Evolutionary conservation across 2,113 vertebrate species (phyloP).

Genomic region (Arothron firmamentum): DNA sequence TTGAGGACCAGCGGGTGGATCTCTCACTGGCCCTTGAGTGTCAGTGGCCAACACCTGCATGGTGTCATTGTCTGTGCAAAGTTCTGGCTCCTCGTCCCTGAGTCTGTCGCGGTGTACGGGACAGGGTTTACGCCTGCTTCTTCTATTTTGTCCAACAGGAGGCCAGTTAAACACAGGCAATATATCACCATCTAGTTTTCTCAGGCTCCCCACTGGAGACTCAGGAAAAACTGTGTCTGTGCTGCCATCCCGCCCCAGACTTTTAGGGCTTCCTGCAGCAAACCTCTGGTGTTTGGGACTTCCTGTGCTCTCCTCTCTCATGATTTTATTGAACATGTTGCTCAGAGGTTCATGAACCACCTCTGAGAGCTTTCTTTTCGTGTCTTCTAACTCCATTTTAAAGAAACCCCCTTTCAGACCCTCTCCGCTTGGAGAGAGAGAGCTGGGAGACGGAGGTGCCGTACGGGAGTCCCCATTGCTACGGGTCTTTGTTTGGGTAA

Average conservation of each 20-base stretch:
- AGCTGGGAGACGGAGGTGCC: slow-evolving; percentile 78
- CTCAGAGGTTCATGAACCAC: slow-evolving; percentile 77
- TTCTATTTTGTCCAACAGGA: slow-evolving; percentile 22
- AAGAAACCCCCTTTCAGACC: slow-evolving; percentile 76
- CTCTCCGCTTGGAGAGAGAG: slow-evolving; percentile 72
- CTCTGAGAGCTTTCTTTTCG: slow-evolving; percentile 78
- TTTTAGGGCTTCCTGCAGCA: slow-evolving; percentile 30
- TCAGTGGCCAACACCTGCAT: slow-evolving; percentile 68
- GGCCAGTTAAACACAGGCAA: slow-evolving; percentile 63
- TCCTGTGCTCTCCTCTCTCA: slow-evolving; percentile 76
- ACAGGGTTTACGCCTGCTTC: slow-evolving; percentile 35
- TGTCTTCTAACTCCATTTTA: slow-evolving; percentile 84
- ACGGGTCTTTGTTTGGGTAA: slow-evolving; percentile 74
- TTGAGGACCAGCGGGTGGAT: neutral
- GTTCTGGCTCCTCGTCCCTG: slow-evolving; percentile 67
- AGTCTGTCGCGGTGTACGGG: slow-evolving; percentile 43
- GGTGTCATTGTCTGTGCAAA: slow-evolving; percentile 71
- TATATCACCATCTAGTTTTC: slow-evolving; percentile 46
- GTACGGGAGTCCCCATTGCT: slow-evolving; percentile 78
- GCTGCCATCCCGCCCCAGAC: slow-evolving; percentile 43
- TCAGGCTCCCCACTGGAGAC: slow-evolving; percentile 30
- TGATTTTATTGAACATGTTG: slow-evolving; percentile 84
- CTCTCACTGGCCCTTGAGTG: neutral
- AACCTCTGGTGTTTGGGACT: slow-evolving; percentile 63
- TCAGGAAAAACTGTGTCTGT: slow-evolving; percentile 41